These are phyloP conservation scores for Elmis aenea DNA, from an alignment of 2,888 invertebrate genomes.

Conservation along the genomic window DNA sequence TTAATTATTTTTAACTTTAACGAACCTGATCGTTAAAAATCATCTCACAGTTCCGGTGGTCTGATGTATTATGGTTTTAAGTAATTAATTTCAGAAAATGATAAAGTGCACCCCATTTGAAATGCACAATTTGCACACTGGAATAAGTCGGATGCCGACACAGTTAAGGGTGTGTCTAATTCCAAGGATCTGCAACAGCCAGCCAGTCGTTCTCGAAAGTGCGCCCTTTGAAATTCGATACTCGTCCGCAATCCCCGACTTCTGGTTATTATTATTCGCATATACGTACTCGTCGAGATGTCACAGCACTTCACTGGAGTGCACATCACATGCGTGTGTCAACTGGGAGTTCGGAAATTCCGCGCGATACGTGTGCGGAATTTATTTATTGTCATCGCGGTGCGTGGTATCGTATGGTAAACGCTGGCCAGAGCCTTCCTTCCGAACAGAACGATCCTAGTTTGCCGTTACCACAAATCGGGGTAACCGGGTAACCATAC, in stretches of 20 bases:
- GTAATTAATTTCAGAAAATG: too few species aligned
- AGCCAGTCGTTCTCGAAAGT: conserved; percentile 10
- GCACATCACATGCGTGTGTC: conserved; percentile 7
- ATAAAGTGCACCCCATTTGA: too few species aligned
- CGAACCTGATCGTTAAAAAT: too few species aligned
- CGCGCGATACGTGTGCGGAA: conserved; percentile 12
- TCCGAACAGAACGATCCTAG: conserved; percentile 15
- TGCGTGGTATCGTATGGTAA: conserved; percentile 17
- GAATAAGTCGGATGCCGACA: conserved; percentile 11
- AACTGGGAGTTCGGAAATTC: conserved; percentile 17
- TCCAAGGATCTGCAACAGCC: conserved; percentile 4
- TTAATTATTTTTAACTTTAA: too few species aligned
- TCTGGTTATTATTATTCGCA: conserved; percentile 9
- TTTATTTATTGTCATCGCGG: conserved; percentile 8
- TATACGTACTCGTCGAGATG: conserved; percentile 1
- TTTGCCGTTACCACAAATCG: conserved; percentile 26
- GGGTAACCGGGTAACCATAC: conserved; percentile 35
- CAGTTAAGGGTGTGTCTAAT: conserved; percentile 14
- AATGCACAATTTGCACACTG: too few species aligned
- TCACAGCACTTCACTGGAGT: background rate
- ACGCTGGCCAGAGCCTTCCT: conserved; percentile 16
- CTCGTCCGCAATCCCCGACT: conserved; percentile 8
- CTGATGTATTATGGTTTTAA: too few species aligned
- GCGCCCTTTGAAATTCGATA: conserved; percentile 18
- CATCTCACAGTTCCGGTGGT: too few species aligned